Evolutionary conservation across 2,113 vertebrate genomes (phyloP).

Genomic region (Carlito syrichta): DNA sequence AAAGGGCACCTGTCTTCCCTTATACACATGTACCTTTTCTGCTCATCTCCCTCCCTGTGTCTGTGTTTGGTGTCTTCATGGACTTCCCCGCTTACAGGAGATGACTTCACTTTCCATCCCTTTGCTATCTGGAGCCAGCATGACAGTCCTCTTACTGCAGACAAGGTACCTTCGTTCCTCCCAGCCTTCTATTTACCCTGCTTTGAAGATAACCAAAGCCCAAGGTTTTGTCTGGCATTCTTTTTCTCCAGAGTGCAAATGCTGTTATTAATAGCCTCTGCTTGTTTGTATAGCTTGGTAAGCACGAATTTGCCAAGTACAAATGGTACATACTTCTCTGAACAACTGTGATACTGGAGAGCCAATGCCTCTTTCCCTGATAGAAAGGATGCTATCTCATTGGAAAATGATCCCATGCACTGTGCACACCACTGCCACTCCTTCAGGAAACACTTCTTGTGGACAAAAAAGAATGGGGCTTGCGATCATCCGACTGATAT

Average conservation of each 20-base stretch:
- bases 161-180: not conserved
- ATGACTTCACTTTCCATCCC: not conserved
- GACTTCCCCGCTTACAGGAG: not conserved
- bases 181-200: not conserved
- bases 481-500: not conserved
- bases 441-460: not conserved
- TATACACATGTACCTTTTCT: not conserved
- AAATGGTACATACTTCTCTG: not conserved
- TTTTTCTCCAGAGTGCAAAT: not conserved
- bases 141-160: not conserved
- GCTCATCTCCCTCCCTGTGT: not conserved
- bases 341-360: not conserved
- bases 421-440: not conserved
- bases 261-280: not conserved
- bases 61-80: not conserved
- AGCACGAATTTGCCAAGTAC: not conserved
- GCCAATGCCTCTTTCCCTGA: not conserved
- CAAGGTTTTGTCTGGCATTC: not conserved
- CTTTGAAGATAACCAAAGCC: not conserved
- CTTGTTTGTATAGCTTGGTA: not conserved
- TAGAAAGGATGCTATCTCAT: not conserved
- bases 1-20: not conserved
- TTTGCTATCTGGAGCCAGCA: not conserved
- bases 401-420: not conserved
- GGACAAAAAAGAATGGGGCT: not conserved